Evolutionary conservation across 2,888 invertebrate species (phyloP), one percentile per base, ranked within the genome.

Genomic region (Phalangium opilio): DNA sequence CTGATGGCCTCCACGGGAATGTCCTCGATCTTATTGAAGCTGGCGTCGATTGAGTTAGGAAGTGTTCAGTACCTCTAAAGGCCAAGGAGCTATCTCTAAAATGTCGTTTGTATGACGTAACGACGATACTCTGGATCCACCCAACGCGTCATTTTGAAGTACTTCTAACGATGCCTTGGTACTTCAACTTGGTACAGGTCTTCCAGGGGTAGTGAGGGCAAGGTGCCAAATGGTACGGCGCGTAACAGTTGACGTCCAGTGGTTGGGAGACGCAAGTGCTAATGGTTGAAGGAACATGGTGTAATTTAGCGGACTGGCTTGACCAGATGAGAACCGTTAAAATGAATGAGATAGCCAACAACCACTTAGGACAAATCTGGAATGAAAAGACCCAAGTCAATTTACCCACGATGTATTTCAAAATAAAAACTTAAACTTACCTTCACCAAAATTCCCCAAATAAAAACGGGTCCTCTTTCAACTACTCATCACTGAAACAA

Each of bases 261-360:
- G 47, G 47, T 18, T 47, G 46, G 19, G 47, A 47, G 43, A 44
- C 46, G 34, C 56, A 56, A 3, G 51, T 35, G 33, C 56, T 54
- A 46, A 21, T 50, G 48, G 46, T 55, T 53, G 47, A 56, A 56
- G 33, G 50, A 39, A 41, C 56, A 56, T 14, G 52, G 52, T 49
- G 58, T 54, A 45, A n/a, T 14, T 10, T 2, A 8, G 38, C 38
- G 10, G 38, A 2, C 8, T 36, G 10, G 27, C 4, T 7, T 27
- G 27, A 27, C 27, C 8, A 4, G 27, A 27, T 27, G 27, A 27
- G 5, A 27, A 27, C 8, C n/a, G 27, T 8, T 8, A 27, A 8
- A 8, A 27, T 4, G 27, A 27, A 27, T 8, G 27, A 27, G 8
- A 27, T 7, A 27, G 27, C 4, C 27, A 27, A 7, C 27, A 27